Evolutionary conservation across 2,888 invertebrate genomes (phyloP).

Genomic region (Megastigmus dorsalis): DNA sequence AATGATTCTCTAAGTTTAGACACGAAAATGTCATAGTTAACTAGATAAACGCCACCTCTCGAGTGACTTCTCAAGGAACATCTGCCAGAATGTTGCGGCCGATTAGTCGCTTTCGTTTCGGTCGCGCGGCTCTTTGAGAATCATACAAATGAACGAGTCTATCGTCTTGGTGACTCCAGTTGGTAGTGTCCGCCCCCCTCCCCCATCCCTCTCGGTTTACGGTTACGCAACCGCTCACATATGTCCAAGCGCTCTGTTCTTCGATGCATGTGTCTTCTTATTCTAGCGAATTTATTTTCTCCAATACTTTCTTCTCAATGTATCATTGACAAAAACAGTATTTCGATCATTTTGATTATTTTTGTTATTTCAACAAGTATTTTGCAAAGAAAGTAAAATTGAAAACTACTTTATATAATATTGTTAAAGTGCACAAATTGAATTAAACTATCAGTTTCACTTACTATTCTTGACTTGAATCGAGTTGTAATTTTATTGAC

Average conservation of each 20-base stretch:
- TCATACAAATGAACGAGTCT: conserved; percentile 28
- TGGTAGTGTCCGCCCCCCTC: conserved; percentile 66
- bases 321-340: too few species aligned
- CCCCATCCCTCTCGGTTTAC: conserved; percentile 69
- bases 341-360: too few species aligned
- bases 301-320: too few species aligned
- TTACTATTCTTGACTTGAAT: too few species aligned
- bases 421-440: neutral
- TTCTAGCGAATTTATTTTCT: too few species aligned
- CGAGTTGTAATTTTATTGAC: too few species aligned
- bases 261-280: conserved; percentile 9
- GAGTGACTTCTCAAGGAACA: conserved; percentile 56
- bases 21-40: conserved; percentile 28
- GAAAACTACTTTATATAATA: neutral
- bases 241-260: conserved; percentile 27
- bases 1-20: conserved; percentile 41
- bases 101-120: conserved; percentile 61
- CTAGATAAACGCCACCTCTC: conserved; percentile 32
- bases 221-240: conserved; percentile 67
- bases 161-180: conserved; percentile 47
- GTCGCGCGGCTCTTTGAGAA: conserved; percentile 40
- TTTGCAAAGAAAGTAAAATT: too few species aligned
- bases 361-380: too few species aligned
- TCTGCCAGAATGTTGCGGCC: conserved; percentile 64
- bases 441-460: too few species aligned